phyloP scores from a whole-genome alignment of 2,888 invertebrate species.

The Eupsilia transversa region DNA sequence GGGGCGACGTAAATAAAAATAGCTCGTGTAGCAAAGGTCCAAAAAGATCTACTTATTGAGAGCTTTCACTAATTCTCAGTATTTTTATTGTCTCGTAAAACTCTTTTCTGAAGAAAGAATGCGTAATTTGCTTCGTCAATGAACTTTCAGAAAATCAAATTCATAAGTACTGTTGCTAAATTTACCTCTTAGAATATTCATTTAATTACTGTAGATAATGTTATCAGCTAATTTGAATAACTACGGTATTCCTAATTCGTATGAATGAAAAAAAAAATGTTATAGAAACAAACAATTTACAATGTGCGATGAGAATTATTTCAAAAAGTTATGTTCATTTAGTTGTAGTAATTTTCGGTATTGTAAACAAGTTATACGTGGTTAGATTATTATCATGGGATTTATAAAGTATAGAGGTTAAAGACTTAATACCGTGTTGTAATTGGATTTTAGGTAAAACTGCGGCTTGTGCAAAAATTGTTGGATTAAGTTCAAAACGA shows the following conservation, averaged over 20 bases:
- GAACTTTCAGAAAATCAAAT: conserved; percentile 6
- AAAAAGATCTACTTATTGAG: not conserved
- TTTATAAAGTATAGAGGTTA: not conserved
- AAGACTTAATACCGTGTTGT: not conserved
- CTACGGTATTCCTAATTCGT: conserved; percentile 7
- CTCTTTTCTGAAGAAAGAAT: conserved; percentile 1
- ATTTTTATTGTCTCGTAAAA: conserved; percentile 16
- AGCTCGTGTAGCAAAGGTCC: not conserved
- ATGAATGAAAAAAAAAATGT: not conserved
- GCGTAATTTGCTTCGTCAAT: conserved; percentile 13
- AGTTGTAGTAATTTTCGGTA: not conserved
- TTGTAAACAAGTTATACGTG: not conserved
- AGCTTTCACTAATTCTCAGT: not conserved
- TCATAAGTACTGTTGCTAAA: not conserved
- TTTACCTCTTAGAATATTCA: conserved; percentile 21
- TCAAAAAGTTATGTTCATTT: not conserved
- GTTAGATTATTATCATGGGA: not conserved
- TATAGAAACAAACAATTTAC: not conserved
- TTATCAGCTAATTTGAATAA: conserved; percentile 26
- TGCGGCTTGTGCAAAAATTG: not conserved
- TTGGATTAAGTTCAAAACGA: not conserved
- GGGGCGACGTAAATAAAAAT: not conserved
- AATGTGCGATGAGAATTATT: not conserved
- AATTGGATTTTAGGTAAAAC: not conserved
- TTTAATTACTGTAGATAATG: conserved; percentile 13